Percentiles rank a stretch among this genome's conserved stretches.
Evolutionary conservation across 2,797 vertebrate genomes (phyloP).

Genomic region (Amblyopsis hoosieri): DNA sequence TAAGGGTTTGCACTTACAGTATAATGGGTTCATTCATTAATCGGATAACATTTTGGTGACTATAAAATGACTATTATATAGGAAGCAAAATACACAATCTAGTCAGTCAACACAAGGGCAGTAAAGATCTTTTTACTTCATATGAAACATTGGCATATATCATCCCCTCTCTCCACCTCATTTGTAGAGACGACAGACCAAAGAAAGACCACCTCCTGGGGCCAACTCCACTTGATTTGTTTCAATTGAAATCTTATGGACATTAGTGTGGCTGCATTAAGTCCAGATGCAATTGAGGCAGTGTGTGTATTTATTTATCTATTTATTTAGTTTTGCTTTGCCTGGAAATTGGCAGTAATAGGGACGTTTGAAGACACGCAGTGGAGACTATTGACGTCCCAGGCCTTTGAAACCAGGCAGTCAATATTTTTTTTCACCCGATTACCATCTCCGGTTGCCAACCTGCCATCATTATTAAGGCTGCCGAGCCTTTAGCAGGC

Average conservation of each 20-base stretch:
- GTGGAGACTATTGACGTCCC: conserved; percentile 51
- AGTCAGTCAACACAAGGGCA: too few relatives aligned
- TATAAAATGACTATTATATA: too few relatives aligned
- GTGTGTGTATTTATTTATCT: conserved; percentile 22
- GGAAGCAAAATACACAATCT: too few relatives aligned
- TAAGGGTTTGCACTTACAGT: too few relatives aligned
- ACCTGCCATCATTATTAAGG: conserved; percentile 53
- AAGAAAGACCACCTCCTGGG: neutral
- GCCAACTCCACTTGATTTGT: conserved; percentile 3
- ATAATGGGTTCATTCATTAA: too few relatives aligned
- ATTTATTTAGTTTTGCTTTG: conserved; percentile 36
- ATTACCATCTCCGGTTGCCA: conserved; percentile 48
- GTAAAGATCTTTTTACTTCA: neutral
- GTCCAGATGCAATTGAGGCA: conserved; percentile 34
- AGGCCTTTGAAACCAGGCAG: conserved; percentile 41
- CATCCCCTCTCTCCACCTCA: neutral
- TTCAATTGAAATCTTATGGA: conserved; percentile 34
- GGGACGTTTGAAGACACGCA: conserved; percentile 56
- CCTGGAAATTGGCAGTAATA: conserved; percentile 51
- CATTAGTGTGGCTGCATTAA: conserved; percentile 29
- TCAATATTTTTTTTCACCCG: conserved; percentile 43
- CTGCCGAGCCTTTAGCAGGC: conserved; percentile 41
- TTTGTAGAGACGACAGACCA: conserved; percentile 11
- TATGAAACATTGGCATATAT: neutral
- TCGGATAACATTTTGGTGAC: too few relatives aligned